Evolutionary conservation across 2,888 invertebrate genomes (phyloP).

Genomic region (Koerneria pararmatus): DNA sequence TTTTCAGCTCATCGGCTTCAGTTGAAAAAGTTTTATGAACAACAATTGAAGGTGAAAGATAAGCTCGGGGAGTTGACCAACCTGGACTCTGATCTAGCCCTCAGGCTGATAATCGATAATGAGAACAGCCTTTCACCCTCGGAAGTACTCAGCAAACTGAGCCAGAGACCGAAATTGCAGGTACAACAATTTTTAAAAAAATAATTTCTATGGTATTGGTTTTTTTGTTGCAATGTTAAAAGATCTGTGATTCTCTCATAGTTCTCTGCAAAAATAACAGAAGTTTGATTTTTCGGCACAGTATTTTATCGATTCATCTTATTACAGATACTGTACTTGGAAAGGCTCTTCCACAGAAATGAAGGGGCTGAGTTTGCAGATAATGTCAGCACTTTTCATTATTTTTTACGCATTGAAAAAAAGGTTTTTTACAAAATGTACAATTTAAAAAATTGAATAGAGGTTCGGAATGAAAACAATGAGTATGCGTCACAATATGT

Average conservation of each 20-base stretch:
- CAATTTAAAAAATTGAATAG: no score
- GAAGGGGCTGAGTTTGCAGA: constrained; percentile 50
- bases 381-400: constrained; percentile 18
- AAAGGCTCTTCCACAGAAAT: constrained; percentile 43
- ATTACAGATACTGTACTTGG: constrained; percentile 45
- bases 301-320: background rate
- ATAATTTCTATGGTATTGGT: no score
- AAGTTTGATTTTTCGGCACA: background rate
- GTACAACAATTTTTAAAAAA: no score
- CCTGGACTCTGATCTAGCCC: constrained; percentile 54
- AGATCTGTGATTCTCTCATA: background rate
- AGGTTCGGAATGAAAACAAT: no score
- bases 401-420: no score
- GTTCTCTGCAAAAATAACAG: background rate
- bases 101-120: constrained; percentile 53
- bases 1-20: no score
- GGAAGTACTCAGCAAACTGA: constrained; percentile 53
- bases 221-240: background rate
- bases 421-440: no score
- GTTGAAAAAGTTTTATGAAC: no score
- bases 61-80: constrained; percentile 55
- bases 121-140: constrained; percentile 48
- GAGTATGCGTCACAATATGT: no score
- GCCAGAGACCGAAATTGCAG: constrained; percentile 45
- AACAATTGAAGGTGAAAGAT: constrained; percentile 51